Evolutionary conservation across 2,797 vertebrate genomes (phyloP).

Genomic region (Chelmon rostratus): DNA sequence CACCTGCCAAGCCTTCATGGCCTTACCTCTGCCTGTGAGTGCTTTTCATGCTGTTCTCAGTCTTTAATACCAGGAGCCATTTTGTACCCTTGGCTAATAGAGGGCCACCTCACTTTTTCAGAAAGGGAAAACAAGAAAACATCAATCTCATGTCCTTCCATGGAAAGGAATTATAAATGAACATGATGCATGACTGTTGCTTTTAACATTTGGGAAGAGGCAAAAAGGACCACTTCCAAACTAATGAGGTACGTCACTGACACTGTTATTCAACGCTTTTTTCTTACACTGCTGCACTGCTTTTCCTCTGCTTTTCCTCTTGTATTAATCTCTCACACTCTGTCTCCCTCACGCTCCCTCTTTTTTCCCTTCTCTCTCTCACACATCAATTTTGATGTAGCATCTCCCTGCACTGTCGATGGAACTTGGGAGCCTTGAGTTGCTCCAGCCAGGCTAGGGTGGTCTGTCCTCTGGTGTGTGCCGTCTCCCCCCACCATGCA

Average conservation of each 20-base stretch:
- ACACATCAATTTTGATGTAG: slow-evolving; percentile 75
- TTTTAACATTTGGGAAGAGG: slow-evolving; percentile 78
- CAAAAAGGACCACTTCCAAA: slow-evolving; percentile 77
- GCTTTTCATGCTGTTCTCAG: slow-evolving; percentile 81
- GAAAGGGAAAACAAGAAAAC: slow-evolving; percentile 69
- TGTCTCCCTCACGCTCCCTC: slow-evolving; percentile 44
- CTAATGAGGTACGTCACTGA: slow-evolving; percentile 89
- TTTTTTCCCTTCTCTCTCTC: slow-evolving; percentile 56
- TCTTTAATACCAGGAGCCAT: slow-evolving; percentile 90
- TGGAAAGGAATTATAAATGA: slow-evolving; percentile 73
- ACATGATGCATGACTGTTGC: slow-evolving; percentile 63
- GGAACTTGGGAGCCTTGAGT: slow-evolving; percentile 91
- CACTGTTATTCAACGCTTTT: slow-evolving; percentile 60
- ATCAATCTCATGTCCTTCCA: slow-evolving; percentile 57
- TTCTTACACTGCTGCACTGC: slow-evolving; percentile 69
- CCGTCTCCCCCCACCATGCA: slow-evolving; percentile 92
- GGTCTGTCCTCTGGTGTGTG: slow-evolving; percentile 86
- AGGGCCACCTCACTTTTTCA: slow-evolving; percentile 84
- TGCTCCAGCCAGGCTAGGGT: slow-evolving; percentile 95
- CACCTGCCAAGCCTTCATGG: slow-evolving; percentile 91
- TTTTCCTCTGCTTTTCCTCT: slow-evolving; percentile 63
- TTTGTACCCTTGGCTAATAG: slow-evolving; percentile 87
- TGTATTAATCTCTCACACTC: slow-evolving; percentile 69
- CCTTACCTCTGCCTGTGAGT: slow-evolving; percentile 86
- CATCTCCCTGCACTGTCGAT: slow-evolving; percentile 87